Base-by-base conservation (phyloP, 2,797 vertebrate species). In the Borostomias antarcticus region DNA sequence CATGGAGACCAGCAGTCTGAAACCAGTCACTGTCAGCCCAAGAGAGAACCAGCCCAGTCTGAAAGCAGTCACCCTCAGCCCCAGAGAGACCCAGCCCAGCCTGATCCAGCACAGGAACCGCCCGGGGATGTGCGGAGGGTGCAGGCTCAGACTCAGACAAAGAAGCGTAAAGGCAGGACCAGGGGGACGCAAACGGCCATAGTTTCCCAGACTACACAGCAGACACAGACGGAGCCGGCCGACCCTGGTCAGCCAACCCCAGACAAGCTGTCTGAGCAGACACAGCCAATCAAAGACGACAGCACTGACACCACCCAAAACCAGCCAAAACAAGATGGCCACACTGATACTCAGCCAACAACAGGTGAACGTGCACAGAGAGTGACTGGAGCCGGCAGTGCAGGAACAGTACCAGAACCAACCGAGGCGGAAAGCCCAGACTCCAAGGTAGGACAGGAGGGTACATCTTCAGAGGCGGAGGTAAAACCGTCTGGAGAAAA, bases 161-260 rank as follows among this genome's bases (percentile, higher is more conserved):
- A 0, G 25, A 48, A 9, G 33, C 8, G 0, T 1, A 10, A 61
- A 64, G 1, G 58, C 0, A 1, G 0, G 15, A 0, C 56, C 5
- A 72, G n/a, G 19, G 0, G 0, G 15, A 87, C 85, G 2, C 91
- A 91, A 70, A 91, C 90, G 1, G 4, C 0, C 2, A 4, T 4
- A 7, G 62, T 84, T 10, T 0, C 0, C 17, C 79, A 68, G n/a
- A 73, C 2, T 4, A 4, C 60, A 64, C 68, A 85, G 72, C 71
- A 80, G 32, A 89, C 89, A 0, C 90, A 90, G 72, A 89, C 87
- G 0, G 82, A 17, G 2, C 43, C 35, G 17, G 60, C 64, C 0
- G 23, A 64, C 4, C 0, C 17, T 2, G 2, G 25, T 17, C 52
- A 62, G 6, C n/a, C 66, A 17, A 50, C 60, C 8, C 1, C 50